These are phyloP conservation scores for Coluber constrictor DNA, from an alignment of 2,797 vertebrate genomes.

Conservation along the genomic window DNA sequence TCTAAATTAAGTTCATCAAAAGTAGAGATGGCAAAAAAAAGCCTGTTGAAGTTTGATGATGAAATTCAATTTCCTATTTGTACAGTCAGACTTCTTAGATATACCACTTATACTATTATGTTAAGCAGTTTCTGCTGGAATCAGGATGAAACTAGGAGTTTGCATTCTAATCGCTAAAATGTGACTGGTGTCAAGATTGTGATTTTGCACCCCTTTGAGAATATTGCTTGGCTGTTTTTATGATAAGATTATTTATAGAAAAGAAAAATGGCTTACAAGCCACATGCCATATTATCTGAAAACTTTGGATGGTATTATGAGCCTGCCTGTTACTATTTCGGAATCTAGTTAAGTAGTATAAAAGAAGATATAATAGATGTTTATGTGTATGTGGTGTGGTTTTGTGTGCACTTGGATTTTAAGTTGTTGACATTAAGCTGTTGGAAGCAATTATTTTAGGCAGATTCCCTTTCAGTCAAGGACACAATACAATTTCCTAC, in stretches of 20 bases:
- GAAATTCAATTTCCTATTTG: neutral
- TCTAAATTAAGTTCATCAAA: constrained; percentile 25
- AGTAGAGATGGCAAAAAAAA: neutral
- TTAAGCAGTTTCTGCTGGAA: constrained; percentile 3
- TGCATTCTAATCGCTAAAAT: constrained; percentile 20
- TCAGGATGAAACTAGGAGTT: neutral
- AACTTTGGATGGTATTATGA: constrained; percentile 10
- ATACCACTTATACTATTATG: constrained; percentile 6
- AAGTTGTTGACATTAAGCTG: constrained; percentile 7
- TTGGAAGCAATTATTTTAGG: constrained; percentile 1
- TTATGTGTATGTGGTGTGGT: neutral
- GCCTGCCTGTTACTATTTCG: constrained; percentile 24
- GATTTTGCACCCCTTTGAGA: constrained; percentile 1
- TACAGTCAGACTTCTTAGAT: constrained; percentile 1
- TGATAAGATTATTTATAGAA: neutral
- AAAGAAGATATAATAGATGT: constrained; percentile 27
- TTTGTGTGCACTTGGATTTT: neutral
- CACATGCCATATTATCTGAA: constrained; percentile 27
- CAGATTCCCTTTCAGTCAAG: neutral
- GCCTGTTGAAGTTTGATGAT: neutral
- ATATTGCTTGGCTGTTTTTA: neutral
- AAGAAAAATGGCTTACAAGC: neutral
- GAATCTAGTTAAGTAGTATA: constrained; percentile 45
- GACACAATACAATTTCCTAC: neutral
- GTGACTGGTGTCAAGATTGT: constrained; percentile 6